These are phyloP conservation scores for Mythimna pallens DNA, from an alignment of 2,888 invertebrate genomes.

Conservation along the genomic window DNA sequence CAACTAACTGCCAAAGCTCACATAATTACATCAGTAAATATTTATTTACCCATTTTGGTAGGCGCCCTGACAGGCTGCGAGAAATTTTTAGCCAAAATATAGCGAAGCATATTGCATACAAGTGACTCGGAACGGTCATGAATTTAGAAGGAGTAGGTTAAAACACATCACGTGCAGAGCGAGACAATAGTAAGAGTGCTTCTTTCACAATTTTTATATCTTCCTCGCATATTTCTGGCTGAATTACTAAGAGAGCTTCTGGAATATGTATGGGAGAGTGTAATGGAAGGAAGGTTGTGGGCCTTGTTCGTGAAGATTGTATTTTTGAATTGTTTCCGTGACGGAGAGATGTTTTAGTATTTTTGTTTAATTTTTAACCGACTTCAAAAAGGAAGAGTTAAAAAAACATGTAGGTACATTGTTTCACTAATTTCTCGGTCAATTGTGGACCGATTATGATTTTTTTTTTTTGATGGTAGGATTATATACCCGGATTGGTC, in stretches of 20 bases:
- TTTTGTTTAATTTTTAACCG: neutral
- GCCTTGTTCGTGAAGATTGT: neutral
- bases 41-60: slow-evolving; percentile 74
- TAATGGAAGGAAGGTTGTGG: slow-evolving; percentile 24
- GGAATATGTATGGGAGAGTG: slow-evolving; percentile 43
- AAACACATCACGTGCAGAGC: slow-evolving; percentile 68
- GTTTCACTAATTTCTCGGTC: too few relatives aligned
- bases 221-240: slow-evolving; percentile 57
- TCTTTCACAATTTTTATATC: slow-evolving; percentile 59
- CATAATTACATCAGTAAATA: slow-evolving; percentile 78
- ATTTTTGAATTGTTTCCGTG: neutral
- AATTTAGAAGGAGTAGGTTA: slow-evolving; percentile 66
- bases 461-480: too few relatives aligned
- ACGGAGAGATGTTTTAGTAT: neutral
- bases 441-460: too few relatives aligned
- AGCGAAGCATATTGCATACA: slow-evolving; percentile 53
- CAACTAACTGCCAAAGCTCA: slow-evolving; percentile 69
- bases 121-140: slow-evolving; percentile 65
- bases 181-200: slow-evolving; percentile 64
- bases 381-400: too few relatives aligned
- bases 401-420: too few relatives aligned
- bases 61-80: slow-evolving; percentile 48
- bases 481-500: too few relatives aligned
- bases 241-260: slow-evolving; percentile 44
- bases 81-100: slow-evolving; percentile 67